phyloP scores from a whole-genome alignment of 2,113 vertebrate species.

The Atrichornis clamosus region DNA sequence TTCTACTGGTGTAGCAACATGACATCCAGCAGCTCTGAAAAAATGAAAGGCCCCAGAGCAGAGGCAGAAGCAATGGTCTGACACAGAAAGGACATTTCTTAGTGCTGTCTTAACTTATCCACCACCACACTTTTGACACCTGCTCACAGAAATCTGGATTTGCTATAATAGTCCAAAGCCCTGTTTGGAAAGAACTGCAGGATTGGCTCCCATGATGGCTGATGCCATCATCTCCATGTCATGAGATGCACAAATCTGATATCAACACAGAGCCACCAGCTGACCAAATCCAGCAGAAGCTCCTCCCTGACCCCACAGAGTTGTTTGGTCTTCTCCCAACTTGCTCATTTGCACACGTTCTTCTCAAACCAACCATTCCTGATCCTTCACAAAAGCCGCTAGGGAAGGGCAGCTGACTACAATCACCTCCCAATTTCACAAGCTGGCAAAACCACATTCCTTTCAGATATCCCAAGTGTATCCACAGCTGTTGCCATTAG shows the following conservation, averaged over 20 bases:
- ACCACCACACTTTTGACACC: background rate
- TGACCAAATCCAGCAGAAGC: background rate
- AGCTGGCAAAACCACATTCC: background rate
- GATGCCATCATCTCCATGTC: background rate
- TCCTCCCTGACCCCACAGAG: background rate
- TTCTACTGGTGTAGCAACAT: background rate
- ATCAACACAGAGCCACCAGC: background rate
- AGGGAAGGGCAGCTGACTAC: background rate
- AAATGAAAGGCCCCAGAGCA: background rate
- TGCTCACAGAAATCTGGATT: background rate
- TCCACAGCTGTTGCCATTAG: background rate
- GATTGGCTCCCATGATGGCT: background rate
- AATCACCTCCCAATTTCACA: background rate
- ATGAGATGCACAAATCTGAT: background rate
- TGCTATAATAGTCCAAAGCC: background rate
- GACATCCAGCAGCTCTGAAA: background rate
- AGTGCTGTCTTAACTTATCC: background rate
- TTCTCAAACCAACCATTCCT: background rate
- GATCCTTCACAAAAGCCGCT: background rate
- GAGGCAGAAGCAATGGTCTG: background rate
- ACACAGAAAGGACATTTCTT: background rate
- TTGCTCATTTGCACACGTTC: background rate
- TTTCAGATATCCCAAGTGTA: background rate
- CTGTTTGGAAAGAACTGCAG: background rate
- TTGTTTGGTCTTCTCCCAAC: background rate